Conservation (phyloP, 2,888 invertebrate species). For the Pterobdella sp. region DNA sequence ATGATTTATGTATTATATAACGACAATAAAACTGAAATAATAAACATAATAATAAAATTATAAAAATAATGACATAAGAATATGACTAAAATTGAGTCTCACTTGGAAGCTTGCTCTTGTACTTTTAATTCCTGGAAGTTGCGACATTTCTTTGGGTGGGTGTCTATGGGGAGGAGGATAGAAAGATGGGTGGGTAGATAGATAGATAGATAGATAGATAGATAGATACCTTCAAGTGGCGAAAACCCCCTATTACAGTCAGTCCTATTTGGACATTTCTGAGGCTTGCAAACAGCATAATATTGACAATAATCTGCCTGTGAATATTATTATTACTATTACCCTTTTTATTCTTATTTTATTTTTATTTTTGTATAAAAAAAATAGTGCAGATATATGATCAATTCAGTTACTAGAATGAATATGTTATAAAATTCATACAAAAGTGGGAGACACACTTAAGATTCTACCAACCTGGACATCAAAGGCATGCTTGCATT, state of each 20-base stretch:
- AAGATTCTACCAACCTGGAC: slow-evolving; percentile 56
- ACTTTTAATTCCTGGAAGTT: slow-evolving; percentile 59
- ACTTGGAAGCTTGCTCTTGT: slow-evolving; percentile 65
- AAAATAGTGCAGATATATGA: too few relatives aligned
- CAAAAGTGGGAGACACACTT: too few relatives aligned
- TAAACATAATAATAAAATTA: too few relatives aligned
- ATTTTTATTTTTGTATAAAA: background rate
- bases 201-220: too few relatives aligned
- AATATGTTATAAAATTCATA: too few relatives aligned
- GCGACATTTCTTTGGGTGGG: slow-evolving; percentile 55
- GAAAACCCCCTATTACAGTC: slow-evolving; percentile 44
- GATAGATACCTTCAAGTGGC: too few relatives aligned
- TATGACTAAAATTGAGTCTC: background rate
- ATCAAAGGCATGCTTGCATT: slow-evolving; percentile 64
- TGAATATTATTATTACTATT: background rate
- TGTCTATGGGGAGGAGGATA: slow-evolving; percentile 38
- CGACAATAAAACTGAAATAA: too few relatives aligned
- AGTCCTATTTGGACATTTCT: slow-evolving; percentile 57
- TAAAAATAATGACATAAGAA: too few relatives aligned
- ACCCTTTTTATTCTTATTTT: too few relatives aligned
- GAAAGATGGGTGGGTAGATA: too few relatives aligned
- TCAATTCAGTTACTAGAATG: too few relatives aligned
- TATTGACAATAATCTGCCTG: slow-evolving; percentile 61
- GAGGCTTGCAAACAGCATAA: slow-evolving; percentile 57
- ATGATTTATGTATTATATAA: too few relatives aligned